Conservation (phyloP, 2,888 invertebrate genomes). For the Lepidonotus clava region DNA sequence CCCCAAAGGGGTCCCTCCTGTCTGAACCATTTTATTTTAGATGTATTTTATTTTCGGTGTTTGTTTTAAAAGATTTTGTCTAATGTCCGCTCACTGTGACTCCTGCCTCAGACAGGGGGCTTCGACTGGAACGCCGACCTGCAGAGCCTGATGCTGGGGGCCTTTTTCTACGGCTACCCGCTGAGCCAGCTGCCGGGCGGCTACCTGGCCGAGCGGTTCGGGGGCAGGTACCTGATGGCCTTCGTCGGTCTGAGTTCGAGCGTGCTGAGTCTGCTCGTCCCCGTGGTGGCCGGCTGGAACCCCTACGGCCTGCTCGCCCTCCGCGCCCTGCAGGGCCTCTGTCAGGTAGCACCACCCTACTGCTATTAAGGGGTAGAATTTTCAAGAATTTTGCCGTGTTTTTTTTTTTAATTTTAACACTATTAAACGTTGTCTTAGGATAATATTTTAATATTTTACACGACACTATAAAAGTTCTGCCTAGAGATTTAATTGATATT, state of each 20-base stretch:
- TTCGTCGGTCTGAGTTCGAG: constrained; percentile 39
- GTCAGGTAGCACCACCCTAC: neutral
- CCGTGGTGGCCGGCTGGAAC: constrained; percentile 23
- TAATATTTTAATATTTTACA: neutral
- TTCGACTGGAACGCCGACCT: constrained; percentile 60
- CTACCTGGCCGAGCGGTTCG: constrained; percentile 57
- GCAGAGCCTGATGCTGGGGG: constrained; percentile 62
- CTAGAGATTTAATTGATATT: neutral
- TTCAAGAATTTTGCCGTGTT: neutral
- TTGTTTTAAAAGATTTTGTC: no score
- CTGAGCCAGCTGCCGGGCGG: constrained; percentile 63
- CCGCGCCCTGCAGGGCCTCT: constrained; percentile 29
- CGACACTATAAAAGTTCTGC: neutral
- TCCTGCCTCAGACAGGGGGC: constrained; percentile 53
- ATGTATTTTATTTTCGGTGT: neutral
- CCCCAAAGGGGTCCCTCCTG: neutral
- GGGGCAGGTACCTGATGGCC: constrained; percentile 42
- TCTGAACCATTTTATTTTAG: neutral
- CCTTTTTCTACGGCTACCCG: constrained; percentile 67
- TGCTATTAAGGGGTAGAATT: neutral
- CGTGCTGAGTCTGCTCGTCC: constrained; percentile 45
- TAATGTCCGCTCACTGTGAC: neutral
- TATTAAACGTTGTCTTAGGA: neutral
- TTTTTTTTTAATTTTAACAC: neutral
- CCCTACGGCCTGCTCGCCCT: neutral